Percentiles rank a stretch among this genome's conserved stretches.
These are phyloP conservation scores for Pseudorasbora parva DNA, from an alignment of 2,113 vertebrate genomes.

Conservation along the genomic window DNA sequence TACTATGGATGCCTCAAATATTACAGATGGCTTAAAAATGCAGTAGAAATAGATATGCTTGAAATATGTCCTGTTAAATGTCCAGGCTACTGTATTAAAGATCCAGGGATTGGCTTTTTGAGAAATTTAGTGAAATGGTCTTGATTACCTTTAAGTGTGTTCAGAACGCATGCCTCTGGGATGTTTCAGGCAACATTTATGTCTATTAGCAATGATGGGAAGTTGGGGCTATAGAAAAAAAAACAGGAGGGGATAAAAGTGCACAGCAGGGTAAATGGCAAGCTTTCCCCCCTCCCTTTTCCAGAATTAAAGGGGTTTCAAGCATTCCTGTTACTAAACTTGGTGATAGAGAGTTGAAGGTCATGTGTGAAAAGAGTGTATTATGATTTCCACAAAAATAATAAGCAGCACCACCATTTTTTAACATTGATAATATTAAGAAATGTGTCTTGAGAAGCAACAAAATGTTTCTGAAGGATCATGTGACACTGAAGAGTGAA, in stretches of 20 bases:
- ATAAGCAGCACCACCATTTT: neutral
- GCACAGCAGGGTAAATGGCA: neutral
- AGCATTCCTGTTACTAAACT: neutral
- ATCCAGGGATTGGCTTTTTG: neutral
- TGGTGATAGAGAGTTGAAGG: neutral
- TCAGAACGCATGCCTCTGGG: neutral
- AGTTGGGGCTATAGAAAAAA: neutral
- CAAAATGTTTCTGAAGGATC: neutral
- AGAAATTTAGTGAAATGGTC: neutral
- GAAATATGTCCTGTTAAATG: neutral
- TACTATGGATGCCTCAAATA: neutral
- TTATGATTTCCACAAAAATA: neutral
- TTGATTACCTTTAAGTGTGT: neutral
- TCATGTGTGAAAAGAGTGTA: slow-evolving; percentile 28
- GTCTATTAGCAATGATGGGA: neutral
- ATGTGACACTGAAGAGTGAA: neutral
- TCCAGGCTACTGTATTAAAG: neutral
- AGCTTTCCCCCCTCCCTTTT: neutral
- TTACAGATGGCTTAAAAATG: neutral
- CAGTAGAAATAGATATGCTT: neutral
- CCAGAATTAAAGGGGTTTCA: slow-evolving; percentile 29
- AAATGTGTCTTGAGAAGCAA: neutral
- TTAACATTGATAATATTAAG: neutral
- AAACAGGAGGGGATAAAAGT: neutral
- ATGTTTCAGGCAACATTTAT: neutral